These are phyloP conservation scores for Yoshiicerus persimilis DNA, from an alignment of 1,140 invertebrate genomes.

Conservation along the genomic window DNA sequence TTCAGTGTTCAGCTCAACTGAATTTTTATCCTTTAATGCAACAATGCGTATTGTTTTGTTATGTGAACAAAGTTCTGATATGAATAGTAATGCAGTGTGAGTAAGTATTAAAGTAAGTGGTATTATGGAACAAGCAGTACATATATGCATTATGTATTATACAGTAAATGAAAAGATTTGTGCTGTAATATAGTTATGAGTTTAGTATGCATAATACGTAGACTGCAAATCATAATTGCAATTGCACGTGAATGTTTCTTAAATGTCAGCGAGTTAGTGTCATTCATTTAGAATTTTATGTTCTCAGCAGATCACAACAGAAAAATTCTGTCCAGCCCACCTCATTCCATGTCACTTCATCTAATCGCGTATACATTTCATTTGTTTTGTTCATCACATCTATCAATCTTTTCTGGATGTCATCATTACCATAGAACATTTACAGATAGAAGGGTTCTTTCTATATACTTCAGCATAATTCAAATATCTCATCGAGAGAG, in stretches of 20 bases:
- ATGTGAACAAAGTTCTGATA: neutral
- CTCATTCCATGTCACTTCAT: neutral
- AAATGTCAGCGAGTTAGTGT: neutral
- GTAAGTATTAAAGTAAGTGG: neutral
- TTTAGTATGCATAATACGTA: neutral
- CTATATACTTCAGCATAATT: no score
- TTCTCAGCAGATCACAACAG: neutral
- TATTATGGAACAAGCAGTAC: neutral
- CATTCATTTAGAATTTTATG: neutral
- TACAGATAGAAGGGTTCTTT: neutral
- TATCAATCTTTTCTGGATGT: neutral
- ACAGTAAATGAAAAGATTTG: neutral
- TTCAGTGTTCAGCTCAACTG: neutral
- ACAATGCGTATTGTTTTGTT: neutral
- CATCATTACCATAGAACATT: no score
- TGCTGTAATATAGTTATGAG: neutral
- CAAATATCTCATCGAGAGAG: neutral
- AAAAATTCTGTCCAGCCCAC: neutral
- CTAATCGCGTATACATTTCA: neutral
- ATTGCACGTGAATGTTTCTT: conserved; percentile 10
- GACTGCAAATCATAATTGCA: neutral
- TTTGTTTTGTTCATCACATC: neutral
- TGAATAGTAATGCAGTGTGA: neutral
- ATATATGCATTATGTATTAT: no score
- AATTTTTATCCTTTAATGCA: conserved; percentile 6